Conservation (phyloP, 2,888 invertebrate species). For the Leucania comma region DNA sequence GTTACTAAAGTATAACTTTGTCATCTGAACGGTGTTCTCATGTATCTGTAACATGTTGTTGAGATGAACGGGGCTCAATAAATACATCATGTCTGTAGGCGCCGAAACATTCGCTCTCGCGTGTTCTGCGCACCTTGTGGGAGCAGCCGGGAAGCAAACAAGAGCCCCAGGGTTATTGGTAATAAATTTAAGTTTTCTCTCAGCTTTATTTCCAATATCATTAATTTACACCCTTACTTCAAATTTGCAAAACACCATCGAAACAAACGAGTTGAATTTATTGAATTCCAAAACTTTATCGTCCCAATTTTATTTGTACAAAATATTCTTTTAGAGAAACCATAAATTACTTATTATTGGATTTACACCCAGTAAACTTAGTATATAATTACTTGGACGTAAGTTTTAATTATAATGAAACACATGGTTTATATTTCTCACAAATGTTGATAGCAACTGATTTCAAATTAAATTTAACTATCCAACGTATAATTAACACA, state of each 20-base stretch:
- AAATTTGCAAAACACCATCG: slow-evolving; percentile 53
- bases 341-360: slow-evolving; percentile 62
- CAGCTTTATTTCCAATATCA: slow-evolving; percentile 75
- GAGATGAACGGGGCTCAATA: slow-evolving; percentile 66
- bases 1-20: slow-evolving; percentile 10
- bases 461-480: slow-evolving; percentile 82
- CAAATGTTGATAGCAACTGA: slow-evolving; percentile 72
- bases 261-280: slow-evolving; percentile 40
- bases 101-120: slow-evolving; percentile 77
- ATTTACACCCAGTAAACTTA: slow-evolving; percentile 64
- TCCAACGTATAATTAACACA: slow-evolving; percentile 86
- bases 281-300: slow-evolving; percentile 26
- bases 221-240: slow-evolving; percentile 73
- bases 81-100: slow-evolving; percentile 83
- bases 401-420: slow-evolving; percentile 70
- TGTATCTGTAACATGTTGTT: slow-evolving; percentile 37
- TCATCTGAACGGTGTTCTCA: slow-evolving; percentile 20
- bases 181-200: slow-evolving; percentile 83
- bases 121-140: slow-evolving; percentile 80
- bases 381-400: slow-evolving; percentile 64
- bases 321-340: slow-evolving; percentile 41
- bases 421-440: slow-evolving; percentile 62
- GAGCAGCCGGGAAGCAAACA: slow-evolving; percentile 78
- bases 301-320: slow-evolving; percentile 10
- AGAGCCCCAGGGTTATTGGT: slow-evolving; percentile 82